A percentile compares a stretch with the other conserved stretches of the same genome.
phyloP scores from a whole-genome alignment of 2,888 invertebrate species.

The Nezara viridula region DNA sequence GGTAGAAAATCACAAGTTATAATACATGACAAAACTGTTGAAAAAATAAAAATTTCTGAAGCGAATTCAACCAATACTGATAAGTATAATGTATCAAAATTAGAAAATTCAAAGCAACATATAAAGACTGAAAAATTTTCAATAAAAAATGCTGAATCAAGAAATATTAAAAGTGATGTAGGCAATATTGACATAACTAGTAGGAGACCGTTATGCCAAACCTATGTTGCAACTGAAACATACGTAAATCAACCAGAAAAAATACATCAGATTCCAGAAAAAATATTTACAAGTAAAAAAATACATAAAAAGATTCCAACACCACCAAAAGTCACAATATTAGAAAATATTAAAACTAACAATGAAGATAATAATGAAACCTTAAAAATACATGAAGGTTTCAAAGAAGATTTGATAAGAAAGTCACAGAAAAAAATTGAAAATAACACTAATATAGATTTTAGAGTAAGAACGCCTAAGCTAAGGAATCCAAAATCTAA shows the following conservation, averaged over 20 bases:
- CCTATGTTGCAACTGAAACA: constrained; percentile 26
- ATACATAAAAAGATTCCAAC: not conserved
- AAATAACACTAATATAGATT: constrained; percentile 30
- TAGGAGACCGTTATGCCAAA: not conserved
- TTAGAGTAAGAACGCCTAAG: not conserved
- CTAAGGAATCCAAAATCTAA: not conserved
- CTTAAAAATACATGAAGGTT: constrained; percentile 33
- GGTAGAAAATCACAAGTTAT: not conserved
- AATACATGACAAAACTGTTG: not conserved
- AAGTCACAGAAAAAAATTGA: constrained; percentile 48
- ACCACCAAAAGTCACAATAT: constrained; percentile 11
- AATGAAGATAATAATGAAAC: constrained; percentile 9
- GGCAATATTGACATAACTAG: not conserved
- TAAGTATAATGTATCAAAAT: not conserved
- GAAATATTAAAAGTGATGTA: not conserved
- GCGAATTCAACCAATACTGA: not conserved
- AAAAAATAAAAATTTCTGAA: not conserved
- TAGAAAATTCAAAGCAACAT: not conserved
- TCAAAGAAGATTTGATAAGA: constrained; percentile 40
- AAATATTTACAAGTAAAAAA: constrained; percentile 32
- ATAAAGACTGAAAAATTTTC: not conserved
- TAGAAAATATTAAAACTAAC: not conserved
- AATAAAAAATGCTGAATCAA: not conserved
- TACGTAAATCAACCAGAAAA: constrained; percentile 33
- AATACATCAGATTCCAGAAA: not conserved